A percentile compares a stretch with the other conserved stretches of the same genome.
Evolutionary conservation across 2,113 vertebrate species (phyloP).

Genomic region (Alouatta palliata): DNA sequence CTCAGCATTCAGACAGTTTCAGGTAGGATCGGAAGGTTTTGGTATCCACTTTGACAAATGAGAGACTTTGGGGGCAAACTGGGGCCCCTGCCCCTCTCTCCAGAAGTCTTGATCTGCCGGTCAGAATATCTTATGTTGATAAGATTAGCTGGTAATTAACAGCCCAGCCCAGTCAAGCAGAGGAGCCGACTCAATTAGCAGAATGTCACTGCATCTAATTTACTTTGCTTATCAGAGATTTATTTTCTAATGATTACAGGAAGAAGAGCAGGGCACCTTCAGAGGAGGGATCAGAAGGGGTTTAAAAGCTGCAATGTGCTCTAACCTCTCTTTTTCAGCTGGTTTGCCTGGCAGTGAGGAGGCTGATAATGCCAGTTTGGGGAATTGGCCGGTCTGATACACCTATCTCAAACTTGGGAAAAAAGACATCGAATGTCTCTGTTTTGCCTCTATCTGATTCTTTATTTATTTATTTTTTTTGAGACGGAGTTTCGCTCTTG

Average conservation of each 20-base stretch:
- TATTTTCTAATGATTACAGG: conserved; percentile 85
- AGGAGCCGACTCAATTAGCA: conserved; percentile 87
- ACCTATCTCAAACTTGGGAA: neutral
- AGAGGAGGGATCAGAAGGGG: conserved; percentile 72
- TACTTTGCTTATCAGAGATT: conserved; percentile 88
- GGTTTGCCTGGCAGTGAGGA: conserved; percentile 48
- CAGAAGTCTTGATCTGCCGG: conserved; percentile 69
- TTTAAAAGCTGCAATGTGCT: conserved; percentile 78
- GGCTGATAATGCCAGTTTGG: neutral
- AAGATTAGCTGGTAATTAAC: conserved; percentile 98
- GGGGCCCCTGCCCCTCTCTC: neutral
- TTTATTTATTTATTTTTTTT: too few species aligned
- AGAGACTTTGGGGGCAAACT: neutral
- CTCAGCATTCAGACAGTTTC: conserved; percentile 44
- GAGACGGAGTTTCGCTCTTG: too few species aligned
- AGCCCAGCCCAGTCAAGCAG: conserved; percentile 89
- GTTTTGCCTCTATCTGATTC: neutral
- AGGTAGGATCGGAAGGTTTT: conserved; percentile 64
- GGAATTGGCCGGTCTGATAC: neutral
- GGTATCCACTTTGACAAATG: neutral
- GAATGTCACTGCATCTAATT: conserved; percentile 96
- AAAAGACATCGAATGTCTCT: neutral
- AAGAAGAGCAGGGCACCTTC: conserved; percentile 83
- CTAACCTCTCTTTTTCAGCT: conserved; percentile 11
- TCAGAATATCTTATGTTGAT: conserved; percentile 90